Percentiles rank a stretch among this genome's conserved stretches.
Conservation (phyloP, 2,113 vertebrate species). For the Elachura formosa region DNA sequence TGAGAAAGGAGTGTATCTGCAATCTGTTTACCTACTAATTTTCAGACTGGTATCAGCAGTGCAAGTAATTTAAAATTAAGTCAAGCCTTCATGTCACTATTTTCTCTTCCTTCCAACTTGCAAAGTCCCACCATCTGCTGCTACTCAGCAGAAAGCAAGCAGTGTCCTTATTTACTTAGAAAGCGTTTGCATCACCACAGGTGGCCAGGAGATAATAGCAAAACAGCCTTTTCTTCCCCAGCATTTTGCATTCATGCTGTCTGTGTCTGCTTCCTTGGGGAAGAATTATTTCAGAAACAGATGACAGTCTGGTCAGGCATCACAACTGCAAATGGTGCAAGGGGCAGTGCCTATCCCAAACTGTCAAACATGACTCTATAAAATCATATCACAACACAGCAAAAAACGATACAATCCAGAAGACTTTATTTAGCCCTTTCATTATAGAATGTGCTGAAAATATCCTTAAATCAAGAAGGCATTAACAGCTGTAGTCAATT, state of each 20-base stretch:
- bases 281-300: neutral
- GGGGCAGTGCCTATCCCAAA: neutral
- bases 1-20: neutral
- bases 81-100: neutral
- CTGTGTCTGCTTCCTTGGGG: neutral
- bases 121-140: neutral
- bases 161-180: neutral
- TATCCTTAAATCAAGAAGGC: neutral
- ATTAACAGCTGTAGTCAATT: neutral
- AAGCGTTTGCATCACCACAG: neutral
- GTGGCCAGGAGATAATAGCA: neutral
- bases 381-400: neutral
- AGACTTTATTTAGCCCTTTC: neutral
- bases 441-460: neutral
- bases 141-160: neutral
- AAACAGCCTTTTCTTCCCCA: neutral
- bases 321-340: neutral
- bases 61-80: neutral
- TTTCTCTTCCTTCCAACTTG: neutral
- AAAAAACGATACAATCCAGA: neutral
- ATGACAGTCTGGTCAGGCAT: neutral
- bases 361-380: neutral
- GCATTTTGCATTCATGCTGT: neutral
- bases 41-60: neutral
- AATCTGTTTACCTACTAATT: neutral